Base-by-base conservation (phyloP, 2,888 invertebrate species). In the Tachina lurida region DNA sequence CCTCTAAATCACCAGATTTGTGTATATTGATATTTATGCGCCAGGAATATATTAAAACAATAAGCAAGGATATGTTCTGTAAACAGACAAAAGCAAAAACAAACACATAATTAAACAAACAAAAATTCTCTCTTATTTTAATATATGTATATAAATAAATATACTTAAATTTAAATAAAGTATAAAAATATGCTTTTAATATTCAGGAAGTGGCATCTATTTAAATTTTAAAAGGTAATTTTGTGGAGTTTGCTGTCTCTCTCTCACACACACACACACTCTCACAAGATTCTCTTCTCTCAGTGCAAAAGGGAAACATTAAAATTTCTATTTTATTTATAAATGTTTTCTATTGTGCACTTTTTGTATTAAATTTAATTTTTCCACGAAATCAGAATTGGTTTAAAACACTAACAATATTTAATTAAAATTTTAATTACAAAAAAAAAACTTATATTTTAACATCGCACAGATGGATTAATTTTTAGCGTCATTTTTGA, bases 31-130 rank as follows among this genome's bases (percentile, higher is more conserved):
- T 94, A 87, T 95, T 95, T 87, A 96, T 95, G 90, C 96, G 94
- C 96, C 96, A 96, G 90, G 95, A 95, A 92, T 96, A 96, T 88
- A 96, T 93, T 87, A 96, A 93, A 84, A 96, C 95, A 89, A 96
- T 96, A 89, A 96, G 90, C 89, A 96, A 95, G 87, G 96, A 96
- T 92, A 96, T 95, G 93, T 96, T 96, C 96, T 96, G 95, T 43
- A 95, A 95, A 92, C 93, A 93, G 2, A 31, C 31, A 31, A 62
- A 49, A 17, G 12, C 0, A 56, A 31, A 31, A 31, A 31, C 22
- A 22, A 22, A 22, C 22, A 22, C 1, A 22, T 22, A 22, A 22
- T 22, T 22, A 22, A 10, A 58, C 13, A 4, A 31, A 39, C 5
- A 60, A 3, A 60, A n/a, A 3, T 49, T n/a, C 31, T 31, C 31